These are phyloP conservation scores for Sericinus montela DNA, from an alignment of 2,888 invertebrate species.

Conservation along the genomic window DNA sequence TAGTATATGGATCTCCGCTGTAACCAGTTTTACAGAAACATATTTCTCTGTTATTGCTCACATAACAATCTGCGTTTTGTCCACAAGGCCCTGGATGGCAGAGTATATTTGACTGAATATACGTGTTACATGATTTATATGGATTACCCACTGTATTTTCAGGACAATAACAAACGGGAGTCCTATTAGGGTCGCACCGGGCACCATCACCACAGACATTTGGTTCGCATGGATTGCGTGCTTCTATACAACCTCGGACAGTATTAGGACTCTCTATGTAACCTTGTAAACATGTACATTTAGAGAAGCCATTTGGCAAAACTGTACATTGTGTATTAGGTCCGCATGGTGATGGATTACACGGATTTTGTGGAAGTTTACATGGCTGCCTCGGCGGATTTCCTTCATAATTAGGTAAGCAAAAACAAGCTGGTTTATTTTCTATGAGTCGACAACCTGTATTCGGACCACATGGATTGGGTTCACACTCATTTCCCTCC, in stretches of 20 bases:
- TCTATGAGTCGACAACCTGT: slow-evolving; percentile 89
- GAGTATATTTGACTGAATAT: slow-evolving; percentile 78
- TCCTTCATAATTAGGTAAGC: slow-evolving; percentile 92
- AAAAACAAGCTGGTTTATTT: slow-evolving; percentile 90
- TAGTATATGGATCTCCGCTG: slow-evolving; percentile 88
- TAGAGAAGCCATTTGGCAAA: slow-evolving; percentile 88
- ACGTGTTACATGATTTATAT: slow-evolving; percentile 84
- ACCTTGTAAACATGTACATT: slow-evolving; percentile 91
- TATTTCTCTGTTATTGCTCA: slow-evolving; percentile 88
- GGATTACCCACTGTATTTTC: slow-evolving; percentile 90
- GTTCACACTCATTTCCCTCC: slow-evolving; percentile 90
- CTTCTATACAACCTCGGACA: slow-evolving; percentile 89
- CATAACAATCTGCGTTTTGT: slow-evolving; percentile 90
- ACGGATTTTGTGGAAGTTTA: slow-evolving; percentile 86
- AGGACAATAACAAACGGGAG: slow-evolving; percentile 93
- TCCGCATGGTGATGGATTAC: slow-evolving; percentile 92
- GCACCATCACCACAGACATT: slow-evolving; percentile 90
- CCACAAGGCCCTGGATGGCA: slow-evolving; percentile 93
- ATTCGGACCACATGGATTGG: slow-evolving; percentile 90
- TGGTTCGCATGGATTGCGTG: slow-evolving; percentile 89
- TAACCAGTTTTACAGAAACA: slow-evolving; percentile 89
- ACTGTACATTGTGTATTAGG: slow-evolving; percentile 92
- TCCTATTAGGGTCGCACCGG: slow-evolving; percentile 87
- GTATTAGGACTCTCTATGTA: slow-evolving; percentile 93
- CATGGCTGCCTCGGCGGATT: slow-evolving; percentile 87